Evolutionary conservation across 2,113 vertebrate species (phyloP), one percentile per base, ranked within the genome.

Genomic region (Psittacara wagleri): DNA sequence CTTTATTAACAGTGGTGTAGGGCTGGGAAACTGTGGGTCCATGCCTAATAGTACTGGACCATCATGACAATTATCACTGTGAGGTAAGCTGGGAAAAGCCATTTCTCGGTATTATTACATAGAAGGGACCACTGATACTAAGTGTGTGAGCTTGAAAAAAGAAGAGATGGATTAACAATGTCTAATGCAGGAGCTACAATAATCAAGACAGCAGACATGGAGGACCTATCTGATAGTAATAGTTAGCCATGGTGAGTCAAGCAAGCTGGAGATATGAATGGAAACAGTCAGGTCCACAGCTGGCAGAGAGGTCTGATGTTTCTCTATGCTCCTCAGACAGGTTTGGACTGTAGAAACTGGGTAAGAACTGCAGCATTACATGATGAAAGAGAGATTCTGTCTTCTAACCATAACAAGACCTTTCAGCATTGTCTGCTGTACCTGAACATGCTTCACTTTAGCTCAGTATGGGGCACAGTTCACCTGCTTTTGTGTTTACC

Each of bases 391-490:
- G 64, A 46, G 20, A 54, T 23, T 44, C 59, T 39, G 18, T 29
- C 61, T 75, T 51, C 62, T 64, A 51, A 76, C 19, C 28, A 33
- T 57, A 67, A 3, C 22, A 18, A 1, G 10, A 25, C 28, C 19
- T 39, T 54, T 59, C 77, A 89, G 48, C 51, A 20, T 23, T 35
- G 22, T 13, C 51, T 75, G 37, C 41, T 78, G 61, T 41, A 48
- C 28, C n/a, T 48, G 37, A 84, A 43, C 6, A 46, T 0, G 0
- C 37, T 74, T 69, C 68, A 9, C 11, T 83, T 69, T 8, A 46
- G 35, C 33, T 51, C 20, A 9, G 9, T 7, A 1, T 0, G 1
- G 66, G 37, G n/a, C 48, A 55, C 20, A 29, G 25, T 11, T 67
- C 5, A 2, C 27, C 19, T 46, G 31, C 18, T 63, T 23, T 10